Evolutionary conservation across 2,888 invertebrate species (phyloP), one percentile per base, ranked within the genome.

Genomic region (Epistrophe grossulariae): DNA sequence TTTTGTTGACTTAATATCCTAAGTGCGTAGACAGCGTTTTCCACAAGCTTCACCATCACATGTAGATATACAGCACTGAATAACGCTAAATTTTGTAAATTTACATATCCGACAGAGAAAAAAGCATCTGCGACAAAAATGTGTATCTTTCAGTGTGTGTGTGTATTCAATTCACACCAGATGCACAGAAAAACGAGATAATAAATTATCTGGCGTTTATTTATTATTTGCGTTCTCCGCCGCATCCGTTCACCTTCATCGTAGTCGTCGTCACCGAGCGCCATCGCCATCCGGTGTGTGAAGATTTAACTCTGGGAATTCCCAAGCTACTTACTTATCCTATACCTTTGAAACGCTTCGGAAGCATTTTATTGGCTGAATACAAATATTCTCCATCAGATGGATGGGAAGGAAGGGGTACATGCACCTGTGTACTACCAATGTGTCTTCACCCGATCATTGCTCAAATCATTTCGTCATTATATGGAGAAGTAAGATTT

Each of bases 71-170:
- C 28, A 24, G 17, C 24, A 45, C 48, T 52, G 52, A 45, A 43
- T 66, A 72, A 64, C 64, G 64, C 28, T 8, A 59, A 43, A 40
- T 70, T 70, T 55, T 70, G 48, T 62, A 64, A 38, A 84, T 84
- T 79, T 79, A 66, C 80, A 73, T 77, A 84, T 79, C 31, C 66
- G 72, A 84, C 66, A 60, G 48, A 40, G 71, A 55, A 55, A 55
- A 77, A 80, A 84, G 72, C 80, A 80, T 80, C 68, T 84, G 80
- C 24, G 66, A 60, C 19, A 52, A 31, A 82, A 68, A 77, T 77
- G 68, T 79, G 68, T 79, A 35, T 35, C 79, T 84, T 45, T 19
- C 24, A 35, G n/a, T 48, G 31, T 57, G 24, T 17, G 55, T 11
- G 8, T 28, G 17, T 45, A n/a, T 59, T 40, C 11, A 31, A 38